Evolutionary conservation across 2,113 vertebrate genomes (phyloP).

Genomic region (Grammomys surdaster): DNA sequence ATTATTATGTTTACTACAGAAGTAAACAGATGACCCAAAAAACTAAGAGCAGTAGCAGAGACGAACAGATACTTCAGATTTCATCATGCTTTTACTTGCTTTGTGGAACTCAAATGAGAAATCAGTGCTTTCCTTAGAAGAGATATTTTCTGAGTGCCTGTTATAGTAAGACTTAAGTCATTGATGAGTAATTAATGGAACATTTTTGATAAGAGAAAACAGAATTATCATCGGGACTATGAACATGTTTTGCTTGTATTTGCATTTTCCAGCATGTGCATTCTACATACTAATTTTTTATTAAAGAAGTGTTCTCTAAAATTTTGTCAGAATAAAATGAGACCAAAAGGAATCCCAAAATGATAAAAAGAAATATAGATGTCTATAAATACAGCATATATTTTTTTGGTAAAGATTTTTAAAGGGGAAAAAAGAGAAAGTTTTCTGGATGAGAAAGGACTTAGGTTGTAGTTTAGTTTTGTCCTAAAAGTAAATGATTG

Average conservation of each 20-base stretch:
- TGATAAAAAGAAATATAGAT: not conserved
- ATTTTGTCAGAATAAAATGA: not conserved
- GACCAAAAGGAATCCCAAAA: not conserved
- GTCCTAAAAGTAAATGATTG: conserved; percentile 2
- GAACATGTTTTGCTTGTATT: not conserved
- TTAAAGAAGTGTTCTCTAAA: not conserved
- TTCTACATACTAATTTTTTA: not conserved
- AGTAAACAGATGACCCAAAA: not conserved
- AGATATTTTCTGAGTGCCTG: not conserved
- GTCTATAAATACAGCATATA: not conserved
- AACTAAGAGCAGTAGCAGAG: not conserved
- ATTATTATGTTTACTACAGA: not conserved
- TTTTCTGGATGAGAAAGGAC: not conserved
- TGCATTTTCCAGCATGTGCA: too few relatives aligned
- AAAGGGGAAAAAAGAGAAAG: not conserved
- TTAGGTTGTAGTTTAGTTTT: not conserved
- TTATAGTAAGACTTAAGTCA: not conserved
- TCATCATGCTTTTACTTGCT: too few relatives aligned
- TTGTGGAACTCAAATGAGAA: not conserved
- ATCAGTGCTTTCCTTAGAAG: not conserved
- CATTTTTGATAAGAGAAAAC: not conserved
- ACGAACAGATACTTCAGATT: not conserved
- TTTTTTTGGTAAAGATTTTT: not conserved
- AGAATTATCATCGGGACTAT: not conserved
- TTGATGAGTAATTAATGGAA: not conserved